These are phyloP conservation scores for Sinocyclocheilus grahami DNA, from an alignment of 2,113 vertebrate species.

Conservation along the genomic window DNA sequence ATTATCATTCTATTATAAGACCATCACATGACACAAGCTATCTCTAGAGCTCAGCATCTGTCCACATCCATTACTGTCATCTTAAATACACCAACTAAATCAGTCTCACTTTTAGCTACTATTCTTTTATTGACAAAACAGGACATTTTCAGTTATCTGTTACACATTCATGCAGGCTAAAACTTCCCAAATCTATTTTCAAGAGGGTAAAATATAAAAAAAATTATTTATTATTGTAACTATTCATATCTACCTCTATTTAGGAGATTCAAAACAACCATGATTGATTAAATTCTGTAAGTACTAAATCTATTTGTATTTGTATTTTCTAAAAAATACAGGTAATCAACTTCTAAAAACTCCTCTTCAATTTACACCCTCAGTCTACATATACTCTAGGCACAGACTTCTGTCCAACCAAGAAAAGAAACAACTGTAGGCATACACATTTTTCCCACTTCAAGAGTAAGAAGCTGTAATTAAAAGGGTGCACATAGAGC, in stretches of 20 bases:
- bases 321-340: not conserved
- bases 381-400: not conserved
- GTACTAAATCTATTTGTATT: not conserved
- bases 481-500: not conserved
- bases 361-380: not conserved
- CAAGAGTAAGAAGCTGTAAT: not conserved
- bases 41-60: conserved; percentile 47
- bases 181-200: not conserved
- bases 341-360: not conserved
- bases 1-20: conserved; percentile 49
- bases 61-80: conserved; percentile 23
- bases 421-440: not conserved
- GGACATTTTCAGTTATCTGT: not conserved
- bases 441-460: not conserved
- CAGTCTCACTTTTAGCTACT: not conserved
- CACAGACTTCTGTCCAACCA: not conserved
- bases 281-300: not conserved
- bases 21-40: conserved; percentile 37
- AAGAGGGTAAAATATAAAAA: not conserved
- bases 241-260: conserved; percentile 78
- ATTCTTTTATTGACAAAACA: not conserved
- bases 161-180: not conserved
- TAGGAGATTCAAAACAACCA: conserved; percentile 28
- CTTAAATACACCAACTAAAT: not conserved
- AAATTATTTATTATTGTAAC: not conserved